Base-by-base conservation (phyloP, 2,888 invertebrate species). In the Deroplatys truncata region DNA sequence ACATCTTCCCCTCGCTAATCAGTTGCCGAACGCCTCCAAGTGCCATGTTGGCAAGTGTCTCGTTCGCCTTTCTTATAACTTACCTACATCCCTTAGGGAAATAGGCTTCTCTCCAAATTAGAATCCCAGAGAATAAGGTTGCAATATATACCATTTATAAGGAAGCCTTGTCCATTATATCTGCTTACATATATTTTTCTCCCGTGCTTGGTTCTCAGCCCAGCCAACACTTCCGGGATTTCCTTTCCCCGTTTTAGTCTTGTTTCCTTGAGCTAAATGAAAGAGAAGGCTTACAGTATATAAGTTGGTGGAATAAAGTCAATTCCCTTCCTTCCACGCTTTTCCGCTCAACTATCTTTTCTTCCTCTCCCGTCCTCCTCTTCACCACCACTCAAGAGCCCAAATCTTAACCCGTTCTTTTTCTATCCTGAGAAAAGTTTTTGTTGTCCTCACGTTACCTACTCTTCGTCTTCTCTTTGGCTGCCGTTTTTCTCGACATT, bases 301-400 rank as follows among this genome's bases (percentile, higher is more conserved):
- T 87, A 87, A 87, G 82, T 83, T 82, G 82, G 83, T 87, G 16
- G 83, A 82, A 87, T 87, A 35, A 87, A 87, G 87, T 88, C 88
- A 72, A 43, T n/a, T 72, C 29, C 83, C 35, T 20, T 0, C n/a
- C 5, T 7, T 35, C 56, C 10, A 16, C 31, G 35, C 20, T 31
- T 82, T 83, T 83, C n/a, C 16, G 7, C 84, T 25, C 29, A 20
- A 31, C 84, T 31, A 16, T 84, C 8, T 15, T 8, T 5, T n/a
- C 29, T 84, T 13, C 8, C 29, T 84, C 9, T 25, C 84, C 84
- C 25, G 28, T 29, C 84, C 5, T 20, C 20, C 84, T 13, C 31
- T 29, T 29, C 10, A 8, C 28, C 84, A 16, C 84, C 25, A 31
- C 29, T 84, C 84, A 20, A 29, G 84, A 13, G 0, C 84, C n/a